Percentiles rank a stretch among this genome's conserved stretches.
phyloP scores from a whole-genome alignment of 2,113 vertebrate genomes.

The Crotalus tigris region DNA sequence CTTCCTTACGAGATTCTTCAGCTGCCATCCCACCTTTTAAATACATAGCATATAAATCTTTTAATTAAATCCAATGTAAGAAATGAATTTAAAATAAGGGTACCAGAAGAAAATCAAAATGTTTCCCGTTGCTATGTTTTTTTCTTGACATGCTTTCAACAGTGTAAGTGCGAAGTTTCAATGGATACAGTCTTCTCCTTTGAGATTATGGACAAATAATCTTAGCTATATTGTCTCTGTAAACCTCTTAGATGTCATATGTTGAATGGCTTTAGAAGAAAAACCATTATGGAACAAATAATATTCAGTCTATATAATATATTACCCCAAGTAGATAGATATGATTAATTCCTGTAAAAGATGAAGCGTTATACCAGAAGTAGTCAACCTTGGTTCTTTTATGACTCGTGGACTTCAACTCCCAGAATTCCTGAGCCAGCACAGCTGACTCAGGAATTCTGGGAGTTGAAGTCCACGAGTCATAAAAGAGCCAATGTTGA shows the following conservation, averaged over 20 bases:
- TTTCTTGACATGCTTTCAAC: neutral
- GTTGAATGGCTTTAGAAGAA: neutral
- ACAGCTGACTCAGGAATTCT: no score
- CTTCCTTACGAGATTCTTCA: slow-evolving; percentile 89
- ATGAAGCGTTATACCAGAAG: neutral
- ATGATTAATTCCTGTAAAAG: neutral
- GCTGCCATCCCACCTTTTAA: slow-evolving; percentile 92
- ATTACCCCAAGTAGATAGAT: neutral
- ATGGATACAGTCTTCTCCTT: neutral
- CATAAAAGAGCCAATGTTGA: no score
- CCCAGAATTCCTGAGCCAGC: no score
- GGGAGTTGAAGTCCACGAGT: no score
- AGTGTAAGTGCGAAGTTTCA: neutral
- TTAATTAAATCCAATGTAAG: neutral
- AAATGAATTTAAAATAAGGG: neutral
- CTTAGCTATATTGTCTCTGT: neutral
- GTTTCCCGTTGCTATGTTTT: neutral
- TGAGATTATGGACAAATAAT: neutral
- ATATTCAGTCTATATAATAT: neutral
- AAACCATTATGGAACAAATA: neutral
- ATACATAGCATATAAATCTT: neutral
- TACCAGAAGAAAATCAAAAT: neutral
- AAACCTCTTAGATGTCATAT: neutral
- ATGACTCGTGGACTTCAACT: no score
- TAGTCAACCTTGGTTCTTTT: no score